phyloP scores from a whole-genome alignment of 2,113 vertebrate species.

The Halcyon senegalensis region DNA sequence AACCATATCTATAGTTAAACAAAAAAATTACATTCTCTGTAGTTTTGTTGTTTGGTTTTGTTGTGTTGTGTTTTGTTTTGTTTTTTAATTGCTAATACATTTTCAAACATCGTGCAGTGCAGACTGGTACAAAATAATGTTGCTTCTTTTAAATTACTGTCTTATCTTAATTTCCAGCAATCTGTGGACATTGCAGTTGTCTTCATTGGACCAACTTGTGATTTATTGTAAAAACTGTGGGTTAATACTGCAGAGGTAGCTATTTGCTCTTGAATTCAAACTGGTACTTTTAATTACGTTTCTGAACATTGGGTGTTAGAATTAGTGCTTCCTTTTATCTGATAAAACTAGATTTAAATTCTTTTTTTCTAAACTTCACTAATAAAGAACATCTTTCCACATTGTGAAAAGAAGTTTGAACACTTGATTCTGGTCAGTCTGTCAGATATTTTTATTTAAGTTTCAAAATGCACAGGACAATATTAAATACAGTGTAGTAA shows the following conservation, averaged over 20 bases:
- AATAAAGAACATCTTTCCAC: not conserved
- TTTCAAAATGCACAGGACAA: not conserved
- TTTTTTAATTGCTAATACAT: not conserved
- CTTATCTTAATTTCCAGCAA: not conserved
- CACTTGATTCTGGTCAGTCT: not conserved
- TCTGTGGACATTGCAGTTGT: not conserved
- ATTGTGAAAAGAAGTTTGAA: not conserved
- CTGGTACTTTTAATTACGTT: not conserved
- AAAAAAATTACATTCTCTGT: not conserved
- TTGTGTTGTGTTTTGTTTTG: no score
- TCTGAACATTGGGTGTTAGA: not conserved
- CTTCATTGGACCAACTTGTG: not conserved
- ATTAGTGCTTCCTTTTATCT: not conserved
- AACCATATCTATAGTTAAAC: not conserved
- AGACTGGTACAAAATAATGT: not conserved
- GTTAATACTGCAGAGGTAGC: not conserved
- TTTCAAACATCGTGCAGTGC: not conserved
- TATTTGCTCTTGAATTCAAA: not conserved
- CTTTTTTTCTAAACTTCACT: not conserved
- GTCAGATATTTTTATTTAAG: not conserved
- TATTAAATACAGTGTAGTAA: not conserved
- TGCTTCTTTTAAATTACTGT: not conserved
- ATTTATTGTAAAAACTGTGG: not conserved
- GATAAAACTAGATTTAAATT: not conserved
- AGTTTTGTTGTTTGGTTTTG: no score